Conservation (phyloP, 2,888 invertebrate species). For the Idaea aversata region DNA sequence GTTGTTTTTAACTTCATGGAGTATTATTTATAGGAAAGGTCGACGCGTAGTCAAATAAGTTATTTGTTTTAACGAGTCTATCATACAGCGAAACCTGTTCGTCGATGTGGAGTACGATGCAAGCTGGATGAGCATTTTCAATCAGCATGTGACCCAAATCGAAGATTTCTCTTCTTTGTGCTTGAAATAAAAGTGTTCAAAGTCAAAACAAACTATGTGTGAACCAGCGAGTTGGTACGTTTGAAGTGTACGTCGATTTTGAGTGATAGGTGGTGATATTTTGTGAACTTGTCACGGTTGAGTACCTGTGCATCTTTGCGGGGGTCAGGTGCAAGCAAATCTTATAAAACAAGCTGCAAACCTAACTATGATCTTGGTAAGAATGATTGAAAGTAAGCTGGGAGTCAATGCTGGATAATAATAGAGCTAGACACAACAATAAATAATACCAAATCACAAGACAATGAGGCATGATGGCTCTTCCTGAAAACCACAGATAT, state of each 20-base stretch:
- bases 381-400: conserved; percentile 23
- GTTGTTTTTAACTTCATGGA: conserved; percentile 52
- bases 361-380: conserved; percentile 20
- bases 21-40: conserved; percentile 16
- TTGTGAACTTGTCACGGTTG: conserved; percentile 65
- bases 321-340: conserved; percentile 57
- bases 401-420: conserved; percentile 44
- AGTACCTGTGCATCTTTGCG: conserved; percentile 60
- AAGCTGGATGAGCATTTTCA: conserved; percentile 59
- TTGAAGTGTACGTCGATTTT: conserved; percentile 13
- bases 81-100: conserved; percentile 27
- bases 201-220: conserved; percentile 19
- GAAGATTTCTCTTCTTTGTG: conserved; percentile 76
- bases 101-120: conserved; percentile 32
- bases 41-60: conserved; percentile 14
- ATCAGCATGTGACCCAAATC: conserved; percentile 80
- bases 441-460: conserved; percentile 51
- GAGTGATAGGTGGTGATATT: conserved; percentile 43
- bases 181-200: conserved; percentile 28
- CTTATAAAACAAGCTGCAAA: conserved; percentile 19
- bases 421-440: conserved; percentile 35
- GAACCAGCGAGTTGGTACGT: conserved; percentile 13
- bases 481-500: conserved; percentile 83
- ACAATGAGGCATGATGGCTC: conserved; percentile 79
- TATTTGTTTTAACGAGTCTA: conserved; percentile 2